These are phyloP conservation scores for Chymomyza amoena DNA, from an alignment of 2,888 invertebrate genomes.

Conservation along the genomic window DNA sequence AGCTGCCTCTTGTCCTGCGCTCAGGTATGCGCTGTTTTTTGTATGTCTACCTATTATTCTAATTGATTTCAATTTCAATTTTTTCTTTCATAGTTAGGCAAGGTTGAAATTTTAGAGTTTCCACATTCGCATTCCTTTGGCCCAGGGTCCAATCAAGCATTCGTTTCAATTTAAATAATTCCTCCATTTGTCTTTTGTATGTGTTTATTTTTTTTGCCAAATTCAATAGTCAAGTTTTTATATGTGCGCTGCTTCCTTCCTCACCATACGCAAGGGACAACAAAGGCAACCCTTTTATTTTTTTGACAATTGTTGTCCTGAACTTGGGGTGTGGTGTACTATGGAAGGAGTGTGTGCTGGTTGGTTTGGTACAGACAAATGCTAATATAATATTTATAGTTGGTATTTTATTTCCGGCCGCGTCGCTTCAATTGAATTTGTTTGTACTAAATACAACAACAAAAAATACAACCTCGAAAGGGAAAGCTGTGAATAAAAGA, in stretches of 20 bases:
- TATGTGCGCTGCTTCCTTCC: background rate
- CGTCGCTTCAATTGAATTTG: conserved; percentile 53
- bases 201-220: conserved; percentile 19
- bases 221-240: conserved; percentile 36
- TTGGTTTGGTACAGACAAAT: conserved; percentile 35
- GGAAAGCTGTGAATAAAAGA: background rate
- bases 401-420: conserved; percentile 65
- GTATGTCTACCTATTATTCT: background rate
- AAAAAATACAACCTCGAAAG: background rate
- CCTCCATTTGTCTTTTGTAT: conserved; percentile 27
- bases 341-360: background rate
- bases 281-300: conserved; percentile 50
- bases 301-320: conserved; percentile 24
- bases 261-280: background rate
- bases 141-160: conserved; percentile 20
- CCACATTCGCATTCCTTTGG: background rate
- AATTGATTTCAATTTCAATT: conserved; percentile 4
- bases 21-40: background rate
- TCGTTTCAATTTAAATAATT: conserved; percentile 44
- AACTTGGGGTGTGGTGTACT: conserved; percentile 1
- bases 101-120: conserved; percentile 6
- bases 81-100: background rate
- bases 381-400: conserved; percentile 71
- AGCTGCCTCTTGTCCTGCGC: conserved; percentile 42
- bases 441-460: conserved; percentile 16